Evolutionary conservation across 1,140 invertebrate genomes (phyloP), one percentile per base, ranked within the genome.

Genomic region (Ooceraea biroi): DNA sequence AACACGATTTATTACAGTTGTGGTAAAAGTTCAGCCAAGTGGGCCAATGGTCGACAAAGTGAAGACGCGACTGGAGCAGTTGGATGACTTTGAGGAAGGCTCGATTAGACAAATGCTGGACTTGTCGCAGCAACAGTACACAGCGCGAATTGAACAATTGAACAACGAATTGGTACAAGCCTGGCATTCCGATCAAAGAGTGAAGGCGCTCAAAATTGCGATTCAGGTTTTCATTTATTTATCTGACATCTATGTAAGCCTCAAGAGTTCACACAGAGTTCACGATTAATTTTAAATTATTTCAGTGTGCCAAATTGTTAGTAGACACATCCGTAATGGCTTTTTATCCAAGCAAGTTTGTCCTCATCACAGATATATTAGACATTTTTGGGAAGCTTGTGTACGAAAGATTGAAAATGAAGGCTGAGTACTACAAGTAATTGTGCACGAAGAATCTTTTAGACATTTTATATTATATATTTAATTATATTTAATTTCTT

Each of bases 311-410:
- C 25, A 99, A 99, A 95, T 94, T 99, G 86, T 94, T 99, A 30
- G 96, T 97, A 7, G 98, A 99, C 92, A 97, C 97, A 17, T 97
- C 96, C 85, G 98, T 97, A 0, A 96, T 99, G 90, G 97, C 97
- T 88, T 99, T 99, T 95, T 99, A 99, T 96, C 99, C 99, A 0
- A 99, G 98, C 94, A 99, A 99, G 95, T 99, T 98, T 96, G 97
- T 99, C 41, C 95, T 99, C 1, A 97, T 99, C 57, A 99, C 98
- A 58, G 98, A 99, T 92, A 98, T 99, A 84, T 95, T 99, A 63
- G 98, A 99, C 92, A 98, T 97, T 90, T 99, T 99, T 96, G 98
- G 98, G 57, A 96, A 97, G 92, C 95, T 99, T 68, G 98, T 99
- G 1, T 99, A 97, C 93, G 96, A 98, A 82, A 95, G 99, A 89